These are phyloP conservation scores for Diuraphis noxia DNA, from an alignment of 1,140 invertebrate species.

Conservation along the genomic window DNA sequence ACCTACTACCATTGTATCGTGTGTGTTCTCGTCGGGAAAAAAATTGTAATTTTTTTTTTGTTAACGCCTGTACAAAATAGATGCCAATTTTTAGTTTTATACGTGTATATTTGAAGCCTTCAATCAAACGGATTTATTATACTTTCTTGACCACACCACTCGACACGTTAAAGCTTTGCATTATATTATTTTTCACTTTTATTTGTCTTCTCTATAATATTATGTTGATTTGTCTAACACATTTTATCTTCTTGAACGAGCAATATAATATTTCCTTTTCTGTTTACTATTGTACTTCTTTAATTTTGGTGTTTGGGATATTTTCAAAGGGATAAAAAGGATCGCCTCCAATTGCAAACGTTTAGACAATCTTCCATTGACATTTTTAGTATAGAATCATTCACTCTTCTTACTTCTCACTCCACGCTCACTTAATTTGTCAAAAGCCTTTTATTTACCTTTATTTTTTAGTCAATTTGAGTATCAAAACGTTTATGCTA, in stretches of 20 bases:
- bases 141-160: background rate
- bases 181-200: background rate
- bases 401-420: background rate
- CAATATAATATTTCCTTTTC: background rate
- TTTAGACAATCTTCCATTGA: constrained; percentile 10
- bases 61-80: constrained; percentile 39
- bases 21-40: background rate
- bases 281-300: background rate
- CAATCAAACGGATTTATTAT: constrained; percentile 26
- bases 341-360: constrained; percentile 50
- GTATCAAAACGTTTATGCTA: constrained; percentile 45
- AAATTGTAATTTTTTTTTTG: constrained; percentile 33
- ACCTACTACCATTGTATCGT: background rate
- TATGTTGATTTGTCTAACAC: background rate
- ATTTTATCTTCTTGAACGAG: background rate
- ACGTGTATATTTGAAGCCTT: constrained; percentile 31
- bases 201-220: background rate
- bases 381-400: background rate
- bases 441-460: background rate
- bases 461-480: constrained; percentile 24
- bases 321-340: constrained; percentile 43
- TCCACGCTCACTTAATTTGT: background rate
- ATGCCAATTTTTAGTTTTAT: constrained; percentile 51
- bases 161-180: background rate
- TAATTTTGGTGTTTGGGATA: constrained; percentile 34